These are phyloP conservation scores for Helicoverpa armigera DNA, from an alignment of 1,140 invertebrate species.

Conservation along the genomic window DNA sequence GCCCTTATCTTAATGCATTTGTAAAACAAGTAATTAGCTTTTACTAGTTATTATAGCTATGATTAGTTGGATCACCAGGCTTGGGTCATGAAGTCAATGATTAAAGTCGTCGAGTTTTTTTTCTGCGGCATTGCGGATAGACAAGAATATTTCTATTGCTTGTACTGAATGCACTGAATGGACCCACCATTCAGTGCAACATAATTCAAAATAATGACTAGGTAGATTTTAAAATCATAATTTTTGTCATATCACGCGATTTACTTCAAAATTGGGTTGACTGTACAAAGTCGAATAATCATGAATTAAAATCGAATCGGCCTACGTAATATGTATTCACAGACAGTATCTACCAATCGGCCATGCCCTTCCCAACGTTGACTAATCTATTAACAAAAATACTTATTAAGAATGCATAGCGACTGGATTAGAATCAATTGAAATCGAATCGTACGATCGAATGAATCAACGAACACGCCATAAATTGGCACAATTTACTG, in stretches of 20 bases:
- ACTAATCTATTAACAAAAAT: slow-evolving; percentile 33
- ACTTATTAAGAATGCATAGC: slow-evolving; percentile 8
- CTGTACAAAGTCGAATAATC: too few species aligned
- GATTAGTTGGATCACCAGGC: neutral
- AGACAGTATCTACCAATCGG: slow-evolving; percentile 12
- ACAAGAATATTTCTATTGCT: too few species aligned
- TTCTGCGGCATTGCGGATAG: too few species aligned
- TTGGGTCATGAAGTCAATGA: neutral
- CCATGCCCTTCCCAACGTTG: slow-evolving; percentile 18
- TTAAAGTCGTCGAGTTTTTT: neutral
- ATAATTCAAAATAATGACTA: too few species aligned
- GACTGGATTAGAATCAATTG: slow-evolving; percentile 24
- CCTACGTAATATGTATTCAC: neutral
- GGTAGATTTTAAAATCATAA: too few species aligned
- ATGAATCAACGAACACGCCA: slow-evolving; percentile 9
- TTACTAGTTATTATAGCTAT: neutral
- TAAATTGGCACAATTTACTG: slow-evolving; percentile 15
- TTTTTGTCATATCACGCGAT: too few species aligned
- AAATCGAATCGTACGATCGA: slow-evolving; percentile 13
- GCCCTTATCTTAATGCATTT: neutral
- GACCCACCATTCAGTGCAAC: too few species aligned
- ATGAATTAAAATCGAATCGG: too few species aligned
- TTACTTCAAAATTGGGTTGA: too few species aligned
- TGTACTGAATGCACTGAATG: too few species aligned
- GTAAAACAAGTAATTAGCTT: neutral